Base-by-base conservation (phyloP, 2,797 vertebrate species). In the Eospalax fontanierii region DNA sequence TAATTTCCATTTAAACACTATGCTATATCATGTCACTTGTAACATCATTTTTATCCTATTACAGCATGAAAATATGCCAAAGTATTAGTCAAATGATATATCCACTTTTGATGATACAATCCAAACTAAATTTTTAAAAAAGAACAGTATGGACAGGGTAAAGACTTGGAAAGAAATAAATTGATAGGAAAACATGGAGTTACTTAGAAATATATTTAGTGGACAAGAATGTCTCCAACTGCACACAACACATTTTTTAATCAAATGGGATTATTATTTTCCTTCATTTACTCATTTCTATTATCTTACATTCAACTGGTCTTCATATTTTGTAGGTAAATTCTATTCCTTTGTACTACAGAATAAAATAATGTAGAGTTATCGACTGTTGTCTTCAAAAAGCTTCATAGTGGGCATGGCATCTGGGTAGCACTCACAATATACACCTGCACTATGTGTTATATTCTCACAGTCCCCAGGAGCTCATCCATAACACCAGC, bases 401-500 rank as follows among this genome's bases (percentile, higher is more conserved):
- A 94, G 68, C 83, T 81, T 19, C 80, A 79, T 1, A 79, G 81
- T 93, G 84, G 2, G 14, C 50, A 40, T 95, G 92, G 94, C 89
- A 66, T 83, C 94, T 89, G 71, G 66, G 57, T 74, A 95, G 38
- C 46, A 63, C 70, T 91, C 70, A 93, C 89, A 92, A 79, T 86
- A 66, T 75, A 86, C 15, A 93, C 81, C 63, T 90, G 63, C 43
- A 63, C 70, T 87, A 79, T 90, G 75, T 63, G 94, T 91, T 91
- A 94, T 79, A 94, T 93, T 68, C 46, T 96, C 83, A 54, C 70
- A 70, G 12, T 78, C 95, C 93, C 73, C 70, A 38, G 80, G 54
- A 96, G 43, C 61, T 90, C 94, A 94, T 89, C 89, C 63, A 87
- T 91, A 97, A 86, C 84, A 14, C 33, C 91, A 50, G 43, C 89